Conservation (phyloP, 2,797 vertebrate species). For the Acridotheres tristis region DNA sequence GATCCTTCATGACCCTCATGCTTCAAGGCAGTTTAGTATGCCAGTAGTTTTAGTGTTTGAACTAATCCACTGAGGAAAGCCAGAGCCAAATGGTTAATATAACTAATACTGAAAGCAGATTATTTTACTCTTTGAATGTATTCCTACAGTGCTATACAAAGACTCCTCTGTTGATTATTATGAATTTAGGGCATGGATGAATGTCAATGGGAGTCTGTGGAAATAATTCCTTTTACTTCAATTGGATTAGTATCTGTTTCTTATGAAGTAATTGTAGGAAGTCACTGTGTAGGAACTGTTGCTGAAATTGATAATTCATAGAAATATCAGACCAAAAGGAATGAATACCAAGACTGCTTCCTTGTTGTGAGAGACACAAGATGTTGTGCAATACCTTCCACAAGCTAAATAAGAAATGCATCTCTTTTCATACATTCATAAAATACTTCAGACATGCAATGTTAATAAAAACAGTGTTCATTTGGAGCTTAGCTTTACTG, state of each 20-base stretch:
- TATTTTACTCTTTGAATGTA: not conserved
- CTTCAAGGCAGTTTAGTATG: not conserved
- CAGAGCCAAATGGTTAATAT: not conserved
- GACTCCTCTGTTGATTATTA: not conserved
- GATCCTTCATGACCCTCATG: not conserved
- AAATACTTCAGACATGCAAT: not conserved
- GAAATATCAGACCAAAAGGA: not conserved
- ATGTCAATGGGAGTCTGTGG: not conserved
- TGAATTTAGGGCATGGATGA: not conserved
- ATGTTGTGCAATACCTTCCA: not conserved
- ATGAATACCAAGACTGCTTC: not conserved
- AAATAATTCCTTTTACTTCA: conserved; percentile 4
- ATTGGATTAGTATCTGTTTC: not conserved
- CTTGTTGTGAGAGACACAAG: not conserved
- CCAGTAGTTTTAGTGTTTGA: not conserved
- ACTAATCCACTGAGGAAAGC: not conserved
- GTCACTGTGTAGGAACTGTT: not conserved
- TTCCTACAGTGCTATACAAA: not conserved
- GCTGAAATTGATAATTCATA: not conserved
- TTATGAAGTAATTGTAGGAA: not conserved
- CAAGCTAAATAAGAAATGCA: not conserved
- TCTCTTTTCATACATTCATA: not conserved
- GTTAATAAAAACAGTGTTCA: not conserved
- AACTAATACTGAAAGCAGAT: conserved; percentile 2
- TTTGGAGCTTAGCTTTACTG: not conserved